Evolutionary conservation across 2,888 invertebrate genomes (phyloP).

Genomic region (Drosophila longiperda): DNA sequence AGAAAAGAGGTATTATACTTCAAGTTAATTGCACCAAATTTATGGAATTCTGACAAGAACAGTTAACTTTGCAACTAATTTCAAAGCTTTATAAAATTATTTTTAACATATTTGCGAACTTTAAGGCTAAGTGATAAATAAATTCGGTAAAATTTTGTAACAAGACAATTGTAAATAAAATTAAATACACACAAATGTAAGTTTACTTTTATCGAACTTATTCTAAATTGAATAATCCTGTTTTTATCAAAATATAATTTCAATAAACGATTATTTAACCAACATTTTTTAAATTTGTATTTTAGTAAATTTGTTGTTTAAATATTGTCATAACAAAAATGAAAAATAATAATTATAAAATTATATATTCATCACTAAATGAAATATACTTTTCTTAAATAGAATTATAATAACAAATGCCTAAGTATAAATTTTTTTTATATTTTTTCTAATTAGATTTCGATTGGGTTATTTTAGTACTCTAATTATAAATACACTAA

Average conservation of each 20-base stretch:
- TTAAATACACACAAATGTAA: background rate
- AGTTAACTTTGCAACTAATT: background rate
- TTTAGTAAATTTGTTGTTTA: background rate
- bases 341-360: background rate
- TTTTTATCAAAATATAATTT: background rate
- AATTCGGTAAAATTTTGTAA: too few relatives aligned
- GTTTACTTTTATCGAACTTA: background rate
- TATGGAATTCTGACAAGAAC: too few relatives aligned
- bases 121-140: too few relatives aligned
- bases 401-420: background rate
- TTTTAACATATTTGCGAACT: too few relatives aligned
- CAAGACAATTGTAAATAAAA: background rate
- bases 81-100: too few relatives aligned
- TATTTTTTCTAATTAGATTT: background rate
- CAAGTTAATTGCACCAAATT: background rate
- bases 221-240: background rate
- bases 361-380: background rate
- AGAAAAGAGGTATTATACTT: background rate
- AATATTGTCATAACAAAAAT: background rate
- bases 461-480: background rate
- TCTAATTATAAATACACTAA: background rate
- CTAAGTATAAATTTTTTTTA: background rate
- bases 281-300: background rate
- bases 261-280: background rate
- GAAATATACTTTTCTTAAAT: background rate